Percentiles rank a stretch among this genome's conserved stretches.
phyloP scores from a whole-genome alignment of 1,140 invertebrate species.

The Drosophila bifasciata region DNA sequence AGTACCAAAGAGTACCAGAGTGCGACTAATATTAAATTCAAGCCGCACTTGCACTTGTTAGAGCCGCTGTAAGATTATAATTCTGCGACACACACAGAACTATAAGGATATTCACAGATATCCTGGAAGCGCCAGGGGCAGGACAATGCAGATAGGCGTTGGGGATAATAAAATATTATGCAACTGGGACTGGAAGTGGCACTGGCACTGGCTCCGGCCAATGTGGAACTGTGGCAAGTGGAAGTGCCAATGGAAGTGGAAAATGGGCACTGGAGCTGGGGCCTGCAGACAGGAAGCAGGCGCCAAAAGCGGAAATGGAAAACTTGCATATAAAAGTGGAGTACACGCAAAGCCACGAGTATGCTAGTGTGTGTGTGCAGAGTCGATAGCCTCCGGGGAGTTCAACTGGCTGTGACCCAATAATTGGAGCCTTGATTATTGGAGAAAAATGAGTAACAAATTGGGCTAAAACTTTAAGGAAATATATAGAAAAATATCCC shows the following conservation, averaged over 20 bases:
- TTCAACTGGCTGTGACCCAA: constrained; percentile 37
- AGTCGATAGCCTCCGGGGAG: constrained; percentile 35
- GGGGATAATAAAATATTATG: constrained; percentile 74
- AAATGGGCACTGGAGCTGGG: neutral
- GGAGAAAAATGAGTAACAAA: constrained; percentile 1
- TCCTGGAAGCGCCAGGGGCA: no score
- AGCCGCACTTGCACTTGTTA: constrained; percentile 68
- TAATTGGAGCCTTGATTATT: constrained; percentile 40
- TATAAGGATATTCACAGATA: constrained; percentile 27
- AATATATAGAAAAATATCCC: neutral
- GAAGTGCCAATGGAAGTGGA: no score
- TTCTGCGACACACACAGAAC: constrained; percentile 33
- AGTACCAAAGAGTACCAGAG: constrained; percentile 9
- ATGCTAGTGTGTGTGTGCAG: constrained; percentile 17
- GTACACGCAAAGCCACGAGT: constrained; percentile 18
- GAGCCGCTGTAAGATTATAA: constrained; percentile 52
- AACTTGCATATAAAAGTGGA: constrained; percentile 35
- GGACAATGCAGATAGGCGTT: constrained; percentile 51
- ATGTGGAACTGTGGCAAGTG: constrained; percentile 2
- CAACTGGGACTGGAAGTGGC: constrained; percentile 56
- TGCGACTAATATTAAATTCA: constrained; percentile 62
- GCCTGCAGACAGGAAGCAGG: constrained; percentile 18
- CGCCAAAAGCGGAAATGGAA: constrained; percentile 49
- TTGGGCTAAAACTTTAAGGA: neutral
- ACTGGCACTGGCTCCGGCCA: neutral